Evolutionary conservation across 1,140 invertebrate species (phyloP).

Genomic region (Eumeta japonica): DNA sequence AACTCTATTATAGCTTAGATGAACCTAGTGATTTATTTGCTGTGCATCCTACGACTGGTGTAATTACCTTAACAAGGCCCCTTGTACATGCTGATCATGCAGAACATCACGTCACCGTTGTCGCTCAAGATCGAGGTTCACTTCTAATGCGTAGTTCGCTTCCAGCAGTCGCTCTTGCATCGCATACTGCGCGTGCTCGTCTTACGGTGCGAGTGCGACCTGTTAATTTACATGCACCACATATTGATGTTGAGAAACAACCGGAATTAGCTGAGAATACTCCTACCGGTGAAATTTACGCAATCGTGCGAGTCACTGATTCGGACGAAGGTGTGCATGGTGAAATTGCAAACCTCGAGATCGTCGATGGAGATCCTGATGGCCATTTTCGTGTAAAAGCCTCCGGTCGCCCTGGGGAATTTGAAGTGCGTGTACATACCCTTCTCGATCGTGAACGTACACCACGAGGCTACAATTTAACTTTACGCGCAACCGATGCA

Average conservation of each 20-base stretch:
- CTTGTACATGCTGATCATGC: conserved; percentile 69
- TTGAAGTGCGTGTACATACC: conserved; percentile 74
- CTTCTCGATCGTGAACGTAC: conserved; percentile 74
- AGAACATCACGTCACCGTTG: conserved; percentile 73
- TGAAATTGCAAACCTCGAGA: conserved; percentile 78
- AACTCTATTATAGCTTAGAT: conserved; percentile 94
- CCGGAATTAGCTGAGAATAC: conserved; percentile 82
- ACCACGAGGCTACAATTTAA: conserved; percentile 81
- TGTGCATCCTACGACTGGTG: conserved; percentile 88
- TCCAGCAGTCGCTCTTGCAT: conserved; percentile 60
- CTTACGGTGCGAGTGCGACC: conserved; percentile 77
- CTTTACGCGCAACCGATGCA: conserved; percentile 78
- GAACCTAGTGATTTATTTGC: conserved; percentile 82
- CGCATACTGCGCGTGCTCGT: conserved; percentile 67
- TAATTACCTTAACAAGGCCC: conserved; percentile 80
- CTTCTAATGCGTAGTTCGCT: conserved; percentile 35
- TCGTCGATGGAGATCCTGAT: conserved; percentile 84
- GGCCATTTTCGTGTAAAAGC: conserved; percentile 78
- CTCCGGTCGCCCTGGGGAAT: conserved; percentile 65
- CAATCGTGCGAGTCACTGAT: conserved; percentile 83
- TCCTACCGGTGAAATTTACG: conserved; percentile 83
- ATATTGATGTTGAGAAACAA: conserved; percentile 76
- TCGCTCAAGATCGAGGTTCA: conserved; percentile 81
- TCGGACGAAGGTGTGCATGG: conserved; percentile 81
- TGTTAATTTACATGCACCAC: conserved; percentile 84